Percentiles rank a stretch among this genome's conserved stretches.
phyloP scores from a whole-genome alignment of 2,888 invertebrate species.

The Epistrophella euchroma region DNA sequence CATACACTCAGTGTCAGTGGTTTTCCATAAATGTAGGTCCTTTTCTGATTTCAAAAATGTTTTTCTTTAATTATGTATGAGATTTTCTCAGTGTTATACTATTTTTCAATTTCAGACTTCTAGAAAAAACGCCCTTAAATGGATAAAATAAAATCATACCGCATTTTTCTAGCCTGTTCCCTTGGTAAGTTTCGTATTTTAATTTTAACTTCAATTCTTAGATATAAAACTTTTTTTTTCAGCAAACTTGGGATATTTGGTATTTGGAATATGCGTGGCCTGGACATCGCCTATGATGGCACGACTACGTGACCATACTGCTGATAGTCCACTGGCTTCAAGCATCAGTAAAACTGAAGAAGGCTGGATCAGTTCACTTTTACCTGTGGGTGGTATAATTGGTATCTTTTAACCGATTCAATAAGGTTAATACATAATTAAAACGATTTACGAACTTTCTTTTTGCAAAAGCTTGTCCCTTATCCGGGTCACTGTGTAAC shows the following conservation, averaged over 20 bases:
- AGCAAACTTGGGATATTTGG: constrained; percentile 89
- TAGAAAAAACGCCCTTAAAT: no score
- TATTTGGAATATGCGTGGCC: constrained; percentile 88
- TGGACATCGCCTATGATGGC: constrained; percentile 91
- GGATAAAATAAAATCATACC: no score
- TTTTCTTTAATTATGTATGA: no score
- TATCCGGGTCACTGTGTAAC: constrained; percentile 88
- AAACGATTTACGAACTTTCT: background rate
- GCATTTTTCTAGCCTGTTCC: no score
- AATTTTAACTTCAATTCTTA: background rate
- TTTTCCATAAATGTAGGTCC: no score
- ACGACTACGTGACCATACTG: constrained; percentile 84
- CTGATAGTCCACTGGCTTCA: constrained; percentile 84
- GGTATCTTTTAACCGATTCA: constrained; percentile 83
- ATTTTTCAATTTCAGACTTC: no score
- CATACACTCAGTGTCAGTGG: no score
- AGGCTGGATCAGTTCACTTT: constrained; percentile 90
- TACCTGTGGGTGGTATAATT: constrained; percentile 88
- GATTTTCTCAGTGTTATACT: no score
- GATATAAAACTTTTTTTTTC: constrained; percentile 57
- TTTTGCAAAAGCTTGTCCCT: constrained; percentile 86
- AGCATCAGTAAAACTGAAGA: constrained; percentile 85
- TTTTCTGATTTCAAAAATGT: no score
- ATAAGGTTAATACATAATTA: background rate
- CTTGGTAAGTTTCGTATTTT: background rate